Conservation (phyloP, 35 echinoderm and acorn worm species). For the Lytechinus pictus region DNA sequence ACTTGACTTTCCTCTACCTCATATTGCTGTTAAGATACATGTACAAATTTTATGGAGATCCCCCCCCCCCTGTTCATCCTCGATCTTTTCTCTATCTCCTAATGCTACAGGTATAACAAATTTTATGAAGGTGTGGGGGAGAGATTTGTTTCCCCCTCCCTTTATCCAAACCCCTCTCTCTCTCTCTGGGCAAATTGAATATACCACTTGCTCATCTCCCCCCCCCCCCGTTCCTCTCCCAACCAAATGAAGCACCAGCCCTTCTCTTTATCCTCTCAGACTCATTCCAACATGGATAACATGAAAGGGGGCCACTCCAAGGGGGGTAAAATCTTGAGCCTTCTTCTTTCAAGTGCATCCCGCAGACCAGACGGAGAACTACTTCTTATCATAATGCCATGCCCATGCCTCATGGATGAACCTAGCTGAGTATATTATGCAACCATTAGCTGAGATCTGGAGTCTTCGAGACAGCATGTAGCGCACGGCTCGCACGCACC, state of each 20-base stretch:
- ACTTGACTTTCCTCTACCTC: too few relatives aligned
- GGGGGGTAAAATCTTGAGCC: neutral
- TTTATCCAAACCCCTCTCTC: too few relatives aligned
- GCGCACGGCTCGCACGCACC: neutral
- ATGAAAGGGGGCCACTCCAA: neutral
- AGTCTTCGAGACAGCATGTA: neutral
- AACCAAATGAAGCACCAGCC: neutral
- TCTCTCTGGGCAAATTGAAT: too few relatives aligned
- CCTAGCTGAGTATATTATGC: neutral
- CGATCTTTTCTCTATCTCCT: too few relatives aligned
- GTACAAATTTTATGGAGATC: too few relatives aligned
- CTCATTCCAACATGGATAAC: neutral
- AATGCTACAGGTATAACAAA: too few relatives aligned
- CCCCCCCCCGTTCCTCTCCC: neutral
- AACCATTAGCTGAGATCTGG: neutral
- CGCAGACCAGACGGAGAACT: neutral
- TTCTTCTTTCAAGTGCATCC: neutral
- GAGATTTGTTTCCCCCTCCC: too few relatives aligned
- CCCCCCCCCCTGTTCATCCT: too few relatives aligned
- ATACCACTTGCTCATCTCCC: neutral
- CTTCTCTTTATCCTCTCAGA: neutral
- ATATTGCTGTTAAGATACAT: too few relatives aligned
- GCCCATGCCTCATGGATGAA: neutral
- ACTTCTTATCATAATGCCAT: neutral
- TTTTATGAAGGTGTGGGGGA: too few relatives aligned